Evolutionary conservation across 2,888 invertebrate species (phyloP).

Genomic region (Geophilus truncorum): DNA sequence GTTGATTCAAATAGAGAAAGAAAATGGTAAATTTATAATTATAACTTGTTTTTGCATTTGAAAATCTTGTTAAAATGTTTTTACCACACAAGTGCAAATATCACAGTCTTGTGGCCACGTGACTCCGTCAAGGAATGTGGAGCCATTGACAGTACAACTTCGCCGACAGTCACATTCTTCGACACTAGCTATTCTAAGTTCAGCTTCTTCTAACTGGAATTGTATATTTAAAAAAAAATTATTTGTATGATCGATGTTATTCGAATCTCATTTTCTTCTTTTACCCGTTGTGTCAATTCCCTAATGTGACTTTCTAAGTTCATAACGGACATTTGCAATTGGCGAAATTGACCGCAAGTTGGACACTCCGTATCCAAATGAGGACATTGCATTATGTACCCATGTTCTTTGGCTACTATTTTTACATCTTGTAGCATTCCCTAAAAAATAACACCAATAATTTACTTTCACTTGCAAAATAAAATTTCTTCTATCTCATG

Average conservation of each 20-base stretch:
- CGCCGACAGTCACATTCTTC: slow-evolving; percentile 88
- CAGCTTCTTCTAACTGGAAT: slow-evolving; percentile 69
- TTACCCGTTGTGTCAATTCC: slow-evolving; percentile 77
- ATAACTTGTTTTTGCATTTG: not conserved
- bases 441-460: slow-evolving; percentile 52
- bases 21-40: too few species aligned
- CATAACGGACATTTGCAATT: slow-evolving; percentile 74
- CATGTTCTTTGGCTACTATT: slow-evolving; percentile 77
- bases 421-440: slow-evolving; percentile 82
- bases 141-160: slow-evolving; percentile 75
- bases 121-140: slow-evolving; percentile 74
- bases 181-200: slow-evolving; percentile 68
- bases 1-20: slow-evolving; percentile 42
- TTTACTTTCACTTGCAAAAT: too few species aligned
- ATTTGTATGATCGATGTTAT: not conserved
- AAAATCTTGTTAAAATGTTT: slow-evolving; percentile 40
- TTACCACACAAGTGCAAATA: slow-evolving; percentile 79
- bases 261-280: slow-evolving; percentile 39
- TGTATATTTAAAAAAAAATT: not conserved
- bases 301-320: slow-evolving; percentile 73
- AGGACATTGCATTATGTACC: slow-evolving; percentile 80
- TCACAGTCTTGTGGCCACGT: slow-evolving; percentile 81
- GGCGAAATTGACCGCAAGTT: slow-evolving; percentile 81
- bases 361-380: slow-evolving; percentile 80
- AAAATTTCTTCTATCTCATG: not conserved